Conservation (phyloP, 1,140 invertebrate species). For the Pseudoatta argentina region DNA sequence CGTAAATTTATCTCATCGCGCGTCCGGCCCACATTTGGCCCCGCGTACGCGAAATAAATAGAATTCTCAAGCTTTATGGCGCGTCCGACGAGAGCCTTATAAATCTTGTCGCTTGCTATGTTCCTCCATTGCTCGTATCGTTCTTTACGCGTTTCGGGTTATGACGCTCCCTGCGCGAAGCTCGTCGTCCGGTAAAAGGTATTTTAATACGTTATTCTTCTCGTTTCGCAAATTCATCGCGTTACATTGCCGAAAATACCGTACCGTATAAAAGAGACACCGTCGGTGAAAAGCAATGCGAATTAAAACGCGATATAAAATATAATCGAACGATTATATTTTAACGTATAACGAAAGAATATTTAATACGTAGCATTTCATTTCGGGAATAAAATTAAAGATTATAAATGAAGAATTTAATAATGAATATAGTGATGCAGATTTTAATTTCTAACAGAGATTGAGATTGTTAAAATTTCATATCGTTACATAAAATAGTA, state of each 20-base stretch:
- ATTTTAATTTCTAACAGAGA: conserved; percentile 33
- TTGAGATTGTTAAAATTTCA: conserved; percentile 25
- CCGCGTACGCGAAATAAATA: conserved; percentile 71
- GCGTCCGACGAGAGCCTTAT: conserved; percentile 63
- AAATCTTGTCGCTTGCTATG: conserved; percentile 64
- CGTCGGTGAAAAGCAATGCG: background rate
- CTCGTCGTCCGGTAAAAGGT: conserved; percentile 11
- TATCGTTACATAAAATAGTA: background rate
- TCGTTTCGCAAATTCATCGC: conserved; percentile 16
- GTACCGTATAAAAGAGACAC: background rate
- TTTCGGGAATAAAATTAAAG: conserved; percentile 45
- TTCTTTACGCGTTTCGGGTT: conserved; percentile 51
- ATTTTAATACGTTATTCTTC: conserved; percentile 36
- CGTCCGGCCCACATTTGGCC: conserved; percentile 73
- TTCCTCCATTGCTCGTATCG: conserved; percentile 26
- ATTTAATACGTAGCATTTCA: conserved; percentile 9
- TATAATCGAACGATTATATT: conserved; percentile 27
- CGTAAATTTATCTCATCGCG: conserved; percentile 77
- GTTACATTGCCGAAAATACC: background rate
- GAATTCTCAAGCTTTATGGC: conserved; percentile 74
- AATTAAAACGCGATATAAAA: conserved; percentile 24
- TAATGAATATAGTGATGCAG: conserved; percentile 25
- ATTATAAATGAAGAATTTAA: conserved; percentile 39
- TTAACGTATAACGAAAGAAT: conserved; percentile 17
- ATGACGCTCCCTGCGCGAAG: background rate